These are phyloP conservation scores for Catharus ustulatus DNA, from an alignment of 2,797 vertebrate species.

Conservation along the genomic window DNA sequence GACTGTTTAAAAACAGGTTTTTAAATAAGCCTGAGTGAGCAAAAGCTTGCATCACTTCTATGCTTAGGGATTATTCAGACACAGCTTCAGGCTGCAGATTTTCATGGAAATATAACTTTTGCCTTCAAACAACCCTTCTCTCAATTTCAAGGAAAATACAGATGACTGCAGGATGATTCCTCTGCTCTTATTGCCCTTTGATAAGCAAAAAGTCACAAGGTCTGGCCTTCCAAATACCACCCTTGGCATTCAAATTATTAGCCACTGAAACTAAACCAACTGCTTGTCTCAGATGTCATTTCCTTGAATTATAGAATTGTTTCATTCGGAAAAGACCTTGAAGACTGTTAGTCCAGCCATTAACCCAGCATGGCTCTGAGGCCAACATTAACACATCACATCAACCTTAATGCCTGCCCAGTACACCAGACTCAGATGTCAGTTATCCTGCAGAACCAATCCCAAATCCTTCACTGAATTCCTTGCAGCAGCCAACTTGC, in stretches of 20 bases:
- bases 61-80: not conserved
- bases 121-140: not conserved
- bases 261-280: not conserved
- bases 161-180: not conserved
- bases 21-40: not conserved
- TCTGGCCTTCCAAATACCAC: not conserved
- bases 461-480: not conserved
- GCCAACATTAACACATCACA: not conserved
- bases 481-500: not conserved
- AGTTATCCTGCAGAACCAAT: not conserved
- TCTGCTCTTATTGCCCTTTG: not conserved
- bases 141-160: not conserved
- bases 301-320: not conserved
- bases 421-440: not conserved
- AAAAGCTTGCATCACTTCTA: not conserved
- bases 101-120: not conserved
- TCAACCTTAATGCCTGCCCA: not conserved
- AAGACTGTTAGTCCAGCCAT: not conserved
- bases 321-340: not conserved
- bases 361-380: not conserved
- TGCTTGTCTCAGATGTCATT: not conserved
- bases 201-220: not conserved
- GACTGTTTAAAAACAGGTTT: not conserved
- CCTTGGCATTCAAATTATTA: not conserved
- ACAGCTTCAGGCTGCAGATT: not conserved